Conservation (phyloP, 2,113 vertebrate species). For the Columbina picui region DNA sequence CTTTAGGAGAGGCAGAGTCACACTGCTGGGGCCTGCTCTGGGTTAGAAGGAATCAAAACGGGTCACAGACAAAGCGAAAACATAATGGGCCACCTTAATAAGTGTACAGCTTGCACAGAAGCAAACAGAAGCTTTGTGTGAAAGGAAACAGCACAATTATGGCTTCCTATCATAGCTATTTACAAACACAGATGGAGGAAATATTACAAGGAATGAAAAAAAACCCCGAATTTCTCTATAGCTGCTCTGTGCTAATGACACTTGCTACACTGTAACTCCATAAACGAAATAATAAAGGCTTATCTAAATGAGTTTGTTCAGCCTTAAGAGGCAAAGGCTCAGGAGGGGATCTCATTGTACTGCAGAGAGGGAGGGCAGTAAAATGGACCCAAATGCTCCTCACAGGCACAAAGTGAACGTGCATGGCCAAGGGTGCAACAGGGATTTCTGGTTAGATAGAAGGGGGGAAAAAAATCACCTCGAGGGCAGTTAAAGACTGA, state of each 20-base stretch:
- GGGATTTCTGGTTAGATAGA: not conserved
- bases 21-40: not conserved
- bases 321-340: not conserved
- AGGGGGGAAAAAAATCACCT: not conserved
- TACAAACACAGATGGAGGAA: not conserved
- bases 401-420: rapidly evolving
- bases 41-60: not conserved
- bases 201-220: not conserved
- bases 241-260: not conserved
- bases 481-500: not conserved
- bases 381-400: not conserved
- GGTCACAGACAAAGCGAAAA: not conserved
- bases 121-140: not conserved
- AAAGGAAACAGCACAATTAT: not conserved
- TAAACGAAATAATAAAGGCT: not conserved
- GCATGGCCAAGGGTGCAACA: not conserved
- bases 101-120: not conserved
- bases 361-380: not conserved
- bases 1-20: not conserved
- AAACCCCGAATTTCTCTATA: not conserved
- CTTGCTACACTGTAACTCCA: not conserved
- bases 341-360: not conserved
- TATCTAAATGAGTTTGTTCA: not conserved
- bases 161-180: not conserved
- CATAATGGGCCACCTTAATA: not conserved